Percentiles rank a stretch among this genome's conserved stretches.
Evolutionary conservation across 1,140 invertebrate species (phyloP).

Genomic region (Philopotamus ludificatus): DNA sequence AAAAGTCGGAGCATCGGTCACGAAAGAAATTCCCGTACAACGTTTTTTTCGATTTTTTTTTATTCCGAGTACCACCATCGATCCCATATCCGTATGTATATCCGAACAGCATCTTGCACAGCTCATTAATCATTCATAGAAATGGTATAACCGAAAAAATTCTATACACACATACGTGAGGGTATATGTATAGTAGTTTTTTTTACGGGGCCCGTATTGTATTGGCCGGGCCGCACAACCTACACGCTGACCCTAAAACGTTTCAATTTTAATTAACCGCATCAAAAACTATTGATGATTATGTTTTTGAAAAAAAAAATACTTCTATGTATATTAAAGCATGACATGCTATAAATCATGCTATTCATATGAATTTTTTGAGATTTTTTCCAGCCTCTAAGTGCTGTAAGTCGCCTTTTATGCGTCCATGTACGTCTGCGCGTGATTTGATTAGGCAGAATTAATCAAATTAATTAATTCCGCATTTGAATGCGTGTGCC

Average conservation of each 20-base stretch:
- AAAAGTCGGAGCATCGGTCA: slow-evolving; percentile 10
- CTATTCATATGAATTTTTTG: too few species aligned
- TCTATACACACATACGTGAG: not conserved
- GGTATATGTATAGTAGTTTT: not conserved
- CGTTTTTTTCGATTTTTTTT: slow-evolving; percentile 28
- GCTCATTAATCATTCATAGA: slow-evolving; percentile 17
- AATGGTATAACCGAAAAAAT: slow-evolving; percentile 8
- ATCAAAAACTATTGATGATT: slow-evolving; percentile 9
- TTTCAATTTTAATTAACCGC: slow-evolving; percentile 9
- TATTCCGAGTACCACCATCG: too few species aligned
- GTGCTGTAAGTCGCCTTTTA: too few species aligned
- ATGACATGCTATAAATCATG: slow-evolving; percentile 7
- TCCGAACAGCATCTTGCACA: slow-evolving; percentile 13
- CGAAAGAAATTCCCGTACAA: slow-evolving; percentile 18
- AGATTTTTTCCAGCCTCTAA: too few species aligned
- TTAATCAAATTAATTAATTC: too few species aligned
- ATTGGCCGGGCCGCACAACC: not conserved
- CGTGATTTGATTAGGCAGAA: too few species aligned
- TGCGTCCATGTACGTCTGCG: not conserved
- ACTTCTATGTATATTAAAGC: not conserved
- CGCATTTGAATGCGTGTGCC: too few species aligned
- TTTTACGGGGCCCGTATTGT: not conserved
- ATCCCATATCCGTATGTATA: not conserved
- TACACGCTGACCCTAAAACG: slow-evolving; percentile 9
- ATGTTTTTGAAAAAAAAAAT: not conserved